Base-by-base conservation (phyloP, 2,888 invertebrate genomes). In the Mythimna albipuncta region DNA sequence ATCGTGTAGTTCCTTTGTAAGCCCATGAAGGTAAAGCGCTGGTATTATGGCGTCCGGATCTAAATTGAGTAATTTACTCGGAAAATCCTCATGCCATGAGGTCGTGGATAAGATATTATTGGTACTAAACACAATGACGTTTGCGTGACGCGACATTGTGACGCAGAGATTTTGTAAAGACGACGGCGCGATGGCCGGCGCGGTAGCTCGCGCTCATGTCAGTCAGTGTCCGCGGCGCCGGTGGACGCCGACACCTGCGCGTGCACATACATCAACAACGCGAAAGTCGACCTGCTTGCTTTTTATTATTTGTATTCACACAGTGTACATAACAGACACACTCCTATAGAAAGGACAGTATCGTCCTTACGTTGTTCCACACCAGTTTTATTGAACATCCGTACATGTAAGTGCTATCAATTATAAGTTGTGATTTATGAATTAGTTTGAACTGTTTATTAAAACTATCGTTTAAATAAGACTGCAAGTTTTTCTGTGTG, bases 271-370 rank as follows among this genome's bases (percentile, higher is more conserved):
- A 88, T 88, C 87, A 79, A 87, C 85, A 86, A 87, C 94, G 93
- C 94, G 94, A 94, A 94, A 94, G 92, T 94, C 90, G 89, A 89
- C 85, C 87, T 89, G 91, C 88, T 91, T 88, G 85, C 75, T 86
- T 87, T 91, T 81, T 75, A 81, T 91, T 93, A 92, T 93, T 94
- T 91, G 92, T 94, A 94, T 94, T 95, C 94, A 91, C 88, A 83
- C 84, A 85, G 91, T 90, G 93, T 91, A 88, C 88, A 85, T 83
- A 85, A 76, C 85, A 86, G 86, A 84, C 87, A 85, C 91, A 85
- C 87, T 90, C 90, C 91, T 91, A 89, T 90, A 87, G 83, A 89
- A 91, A 92, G 90, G 90, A 88, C 87, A 76, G 88, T 84, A 78
- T 87, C 87, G 87, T 91, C 90, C 90, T 91, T 90, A 87, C 85